Evolutionary conservation across 2,797 vertebrate genomes (phyloP).

Genomic region (Apodemus agrarius): DNA sequence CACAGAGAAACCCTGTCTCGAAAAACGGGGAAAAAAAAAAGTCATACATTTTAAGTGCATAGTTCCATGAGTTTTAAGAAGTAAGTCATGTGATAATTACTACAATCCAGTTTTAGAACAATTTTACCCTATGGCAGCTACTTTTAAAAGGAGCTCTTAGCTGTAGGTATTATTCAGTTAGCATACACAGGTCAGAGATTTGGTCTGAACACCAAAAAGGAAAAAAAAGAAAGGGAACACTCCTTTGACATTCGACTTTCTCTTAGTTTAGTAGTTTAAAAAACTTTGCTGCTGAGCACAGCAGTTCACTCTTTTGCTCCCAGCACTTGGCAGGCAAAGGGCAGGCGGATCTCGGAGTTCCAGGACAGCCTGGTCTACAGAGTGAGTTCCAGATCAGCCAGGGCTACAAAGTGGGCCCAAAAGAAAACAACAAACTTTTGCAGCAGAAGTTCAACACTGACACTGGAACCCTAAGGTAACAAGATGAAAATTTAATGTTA

Average conservation of each 20-base stretch:
- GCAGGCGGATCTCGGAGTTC: not conserved
- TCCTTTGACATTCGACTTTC: not conserved
- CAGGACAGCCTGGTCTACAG: not conserved
- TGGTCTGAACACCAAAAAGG: not conserved
- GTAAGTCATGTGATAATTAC: not conserved
- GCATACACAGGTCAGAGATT: not conserved
- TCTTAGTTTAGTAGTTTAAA: conserved; percentile 11
- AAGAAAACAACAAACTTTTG: not conserved
- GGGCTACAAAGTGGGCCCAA: not conserved
- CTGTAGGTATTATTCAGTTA: not conserved
- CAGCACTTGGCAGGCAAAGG: not conserved
- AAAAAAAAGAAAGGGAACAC: not conserved
- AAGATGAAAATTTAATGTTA: conserved; percentile 29
- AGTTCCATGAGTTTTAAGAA: conserved; percentile 32
- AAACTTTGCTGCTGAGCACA: not conserved
- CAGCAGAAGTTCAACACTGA: conserved; percentile 50
- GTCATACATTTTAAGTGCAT: conserved; percentile 7
- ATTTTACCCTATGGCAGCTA: not conserved
- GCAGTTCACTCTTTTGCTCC: not conserved
- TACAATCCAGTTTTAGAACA: conserved; percentile 10
- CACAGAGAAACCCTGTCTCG: too few relatives aligned
- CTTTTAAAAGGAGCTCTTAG: conserved; percentile 16
- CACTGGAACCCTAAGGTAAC: not conserved
- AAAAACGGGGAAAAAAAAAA: too few relatives aligned
- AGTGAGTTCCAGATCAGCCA: not conserved